These are phyloP conservation scores for Loripinus fragilis DNA, from an alignment of 2,888 invertebrate genomes.

Conservation along the genomic window DNA sequence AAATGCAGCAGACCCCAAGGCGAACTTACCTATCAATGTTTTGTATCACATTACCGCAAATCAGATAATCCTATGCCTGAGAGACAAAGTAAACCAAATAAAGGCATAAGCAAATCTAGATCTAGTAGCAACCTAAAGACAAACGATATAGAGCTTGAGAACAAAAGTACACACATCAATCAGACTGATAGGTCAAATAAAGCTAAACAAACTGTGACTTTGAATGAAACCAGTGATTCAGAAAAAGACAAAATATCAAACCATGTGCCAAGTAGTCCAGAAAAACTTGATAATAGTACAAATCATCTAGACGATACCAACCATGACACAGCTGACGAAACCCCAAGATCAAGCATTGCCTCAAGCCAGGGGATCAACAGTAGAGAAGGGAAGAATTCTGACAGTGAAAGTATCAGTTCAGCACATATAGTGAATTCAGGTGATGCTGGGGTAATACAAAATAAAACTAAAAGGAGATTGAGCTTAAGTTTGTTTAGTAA, in stretches of 20 bases:
- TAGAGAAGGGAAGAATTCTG: neutral
- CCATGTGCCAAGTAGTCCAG: too few relatives aligned
- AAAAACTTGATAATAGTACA: too few relatives aligned
- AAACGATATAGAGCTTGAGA: neutral
- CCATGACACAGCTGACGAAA: too few relatives aligned
- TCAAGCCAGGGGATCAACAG: neutral
- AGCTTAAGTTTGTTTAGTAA: constrained; percentile 48
- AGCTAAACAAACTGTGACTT: neutral
- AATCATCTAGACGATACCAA: too few relatives aligned
- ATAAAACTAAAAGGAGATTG: constrained; percentile 28
- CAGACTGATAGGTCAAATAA: too few relatives aligned
- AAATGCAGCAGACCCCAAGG: constrained; percentile 79
- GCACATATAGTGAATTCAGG: constrained; percentile 51
- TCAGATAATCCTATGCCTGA: constrained; percentile 22
- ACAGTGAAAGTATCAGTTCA: constrained; percentile 41
- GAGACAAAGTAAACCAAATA: neutral
- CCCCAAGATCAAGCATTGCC: neutral
- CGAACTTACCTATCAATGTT: constrained; percentile 79
- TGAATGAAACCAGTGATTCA: neutral
- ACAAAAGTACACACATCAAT: constrained; percentile 5
- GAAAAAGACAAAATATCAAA: too few relatives aligned
- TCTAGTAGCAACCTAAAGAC: too few relatives aligned
- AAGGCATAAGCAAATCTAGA: neutral
- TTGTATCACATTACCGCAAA: constrained; percentile 73
- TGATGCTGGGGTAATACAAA: constrained; percentile 22